Base-by-base conservation (phyloP, 2,113 vertebrate genomes). In the Dasyprocta punctata region DNA sequence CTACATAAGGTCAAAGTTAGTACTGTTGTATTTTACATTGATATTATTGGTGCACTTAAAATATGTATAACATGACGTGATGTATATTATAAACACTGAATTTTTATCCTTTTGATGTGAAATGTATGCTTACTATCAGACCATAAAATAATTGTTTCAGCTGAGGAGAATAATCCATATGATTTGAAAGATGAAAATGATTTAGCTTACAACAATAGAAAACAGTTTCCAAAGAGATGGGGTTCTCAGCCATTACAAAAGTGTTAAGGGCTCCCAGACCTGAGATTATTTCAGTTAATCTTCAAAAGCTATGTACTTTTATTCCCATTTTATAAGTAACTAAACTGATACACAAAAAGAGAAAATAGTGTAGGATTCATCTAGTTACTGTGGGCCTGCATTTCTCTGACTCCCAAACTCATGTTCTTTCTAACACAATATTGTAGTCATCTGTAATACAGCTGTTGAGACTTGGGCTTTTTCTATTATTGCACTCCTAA, bases 1-100 rank as follows among this genome's bases (percentile, higher is more conserved):
- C 56, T 65, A n/a, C n/a, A 4, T 95, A 90, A 91, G n/a, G 61
- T 94, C 96, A 96, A 73, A 98, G 95, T 97, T 78, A 58, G 84
- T 67, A 77, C 52, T 81, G 47, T 69, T 94, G 82, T 63, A 85
- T 33, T 94, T 96, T 88, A 97, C 54, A 77, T 54, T 80, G 28
- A 83, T 60, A 82, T 91, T 13, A 24, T 63, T 87, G n/a, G 49
- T 94, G 33, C 56, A 91, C 69, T 97, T 97, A 78, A 84, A 71
- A 7, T 96, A 69, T 19, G 33, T 30, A 22, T 93, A 81, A 85
- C 88, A 90, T 73, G 28, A 14, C 92, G 13, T 80, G 44, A 16
- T 84, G 4, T n/a, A 4, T 73, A 67, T 77, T 97, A 89, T 63
- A 41, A 38, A 80, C 33, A 69, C 30, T 89, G 83, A 87, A 89